Base-by-base conservation (phyloP, 2,797 vertebrate species). In the Agapornis canus region DNA sequence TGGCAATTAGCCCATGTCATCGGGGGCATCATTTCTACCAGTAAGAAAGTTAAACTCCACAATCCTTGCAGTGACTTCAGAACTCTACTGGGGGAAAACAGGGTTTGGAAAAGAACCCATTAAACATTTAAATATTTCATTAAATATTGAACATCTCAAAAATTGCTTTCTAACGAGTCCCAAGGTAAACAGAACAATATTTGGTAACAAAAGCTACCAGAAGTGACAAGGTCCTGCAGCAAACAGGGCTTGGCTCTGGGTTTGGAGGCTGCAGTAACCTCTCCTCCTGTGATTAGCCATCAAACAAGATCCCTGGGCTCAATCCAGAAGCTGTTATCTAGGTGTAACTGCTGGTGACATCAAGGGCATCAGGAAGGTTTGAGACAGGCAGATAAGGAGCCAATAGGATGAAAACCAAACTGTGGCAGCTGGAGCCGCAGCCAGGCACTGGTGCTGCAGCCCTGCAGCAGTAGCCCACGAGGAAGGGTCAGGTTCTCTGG, bases 61-160 rank as follows among this genome's bases (percentile, higher is more conserved):
- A 27, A 21, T 72, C 87, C 77, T 68, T 64, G 57, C 52, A 59
- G 57, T 51, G 82, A 78, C 56, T 88, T 76, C 45, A 35, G 73
- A 94, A 26, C 39, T 81, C 54, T 65, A 27, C 56, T 57, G 70
- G 57, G 61, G 63, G 40, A 93, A 97, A 95, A 89, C 52, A 49
- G 88, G 83, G 65, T 90, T 91, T 91, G 84, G 63, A 92, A 95
- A 97, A 96, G 88, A 93, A 78, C 48, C 89, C 52, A 94, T 97
- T 96, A 97, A 97, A 96, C 91, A 96, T 97, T 97, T 95, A 97
- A 97, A 95, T 97, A 94, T 94, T 90, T 78, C 82, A 97, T 98
- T 96, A 97, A 97, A 96, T 97, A 98, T 97, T 96, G 84, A 97
- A 87, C 92, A 48, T 79, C 90, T 96, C 95, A 94, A 93, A 97